These are phyloP conservation scores for Megaustenia siamemsis DNA, from an alignment of 2,888 invertebrate species.

Conservation along the genomic window DNA sequence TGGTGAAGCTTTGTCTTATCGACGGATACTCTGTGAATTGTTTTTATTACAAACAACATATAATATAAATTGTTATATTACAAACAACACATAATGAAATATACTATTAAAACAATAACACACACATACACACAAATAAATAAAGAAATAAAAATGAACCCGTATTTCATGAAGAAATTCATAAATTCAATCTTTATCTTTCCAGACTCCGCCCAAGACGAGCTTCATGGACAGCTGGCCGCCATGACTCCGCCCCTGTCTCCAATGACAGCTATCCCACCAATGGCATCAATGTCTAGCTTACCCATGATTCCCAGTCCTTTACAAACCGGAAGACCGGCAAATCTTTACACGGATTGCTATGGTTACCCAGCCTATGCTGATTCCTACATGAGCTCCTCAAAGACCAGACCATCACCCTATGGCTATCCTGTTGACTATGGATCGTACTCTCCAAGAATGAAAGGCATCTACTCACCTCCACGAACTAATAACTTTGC, in stretches of 20 bases:
- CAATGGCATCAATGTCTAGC: conserved; percentile 24
- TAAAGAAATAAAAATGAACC: too few relatives aligned
- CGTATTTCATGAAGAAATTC: not conserved
- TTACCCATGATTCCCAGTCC: conserved; percentile 57
- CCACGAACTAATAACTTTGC: conserved; percentile 66
- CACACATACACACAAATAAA: too few relatives aligned
- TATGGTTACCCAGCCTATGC: conserved; percentile 71
- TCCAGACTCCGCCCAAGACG: not conserved
- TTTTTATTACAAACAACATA: too few relatives aligned
- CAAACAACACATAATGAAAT: too few relatives aligned
- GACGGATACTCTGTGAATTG: too few relatives aligned
- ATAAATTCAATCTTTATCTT: not conserved
- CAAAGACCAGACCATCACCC: conserved; percentile 73
- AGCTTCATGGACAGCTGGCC: conserved; percentile 11
- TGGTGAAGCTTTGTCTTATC: too few relatives aligned
- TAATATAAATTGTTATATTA: too few relatives aligned
- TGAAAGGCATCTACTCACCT: conserved; percentile 71
- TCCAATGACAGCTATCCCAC: conserved; percentile 44
- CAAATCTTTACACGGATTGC: conserved; percentile 65
- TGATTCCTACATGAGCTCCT: conserved; percentile 71
- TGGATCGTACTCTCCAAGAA: conserved; percentile 71
- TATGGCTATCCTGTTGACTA: conserved; percentile 75
- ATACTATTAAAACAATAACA: too few relatives aligned
- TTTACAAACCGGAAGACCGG: conserved; percentile 61
- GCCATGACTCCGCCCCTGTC: conserved; percentile 43